phyloP scores from a whole-genome alignment of 2,113 vertebrate genomes.

The Dromiciops gliroides region DNA sequence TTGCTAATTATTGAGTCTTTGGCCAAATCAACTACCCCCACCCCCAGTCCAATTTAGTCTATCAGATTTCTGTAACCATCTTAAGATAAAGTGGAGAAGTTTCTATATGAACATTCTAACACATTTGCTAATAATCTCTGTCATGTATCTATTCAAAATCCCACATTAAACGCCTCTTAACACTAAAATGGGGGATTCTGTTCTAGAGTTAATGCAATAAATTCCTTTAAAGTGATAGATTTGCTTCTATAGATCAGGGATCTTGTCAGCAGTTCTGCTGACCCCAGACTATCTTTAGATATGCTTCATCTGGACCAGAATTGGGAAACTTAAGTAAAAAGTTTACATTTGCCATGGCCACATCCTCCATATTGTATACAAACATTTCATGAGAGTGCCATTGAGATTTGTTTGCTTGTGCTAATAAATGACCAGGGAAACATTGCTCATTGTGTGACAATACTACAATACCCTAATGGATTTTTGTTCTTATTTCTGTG shows the following conservation, averaged over 20 bases:
- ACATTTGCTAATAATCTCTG: neutral
- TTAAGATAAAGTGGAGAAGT: neutral
- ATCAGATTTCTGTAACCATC: neutral
- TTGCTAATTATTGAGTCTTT: neutral
- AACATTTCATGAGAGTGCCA: neutral
- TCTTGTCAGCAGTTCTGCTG: neutral
- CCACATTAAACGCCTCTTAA: conserved; percentile 27
- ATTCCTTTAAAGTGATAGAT: neutral
- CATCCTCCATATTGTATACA: neutral
- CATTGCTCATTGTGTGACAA: neutral
- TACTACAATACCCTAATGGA: neutral
- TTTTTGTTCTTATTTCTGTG: neutral
- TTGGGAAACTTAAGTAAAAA: neutral
- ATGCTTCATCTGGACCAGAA: neutral
- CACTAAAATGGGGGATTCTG: conserved; percentile 1
- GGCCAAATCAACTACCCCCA: neutral
- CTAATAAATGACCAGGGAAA: neutral
- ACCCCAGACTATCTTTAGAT: neutral
- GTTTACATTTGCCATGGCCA: neutral
- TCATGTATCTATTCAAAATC: conserved; percentile 29
- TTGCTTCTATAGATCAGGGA: neutral
- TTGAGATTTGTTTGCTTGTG: neutral
- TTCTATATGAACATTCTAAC: neutral
- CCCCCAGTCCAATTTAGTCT: neutral
- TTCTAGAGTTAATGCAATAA: neutral